phyloP scores from a whole-genome alignment of 2,113 vertebrate genomes.

The Epinephelus lanceolatus region DNA sequence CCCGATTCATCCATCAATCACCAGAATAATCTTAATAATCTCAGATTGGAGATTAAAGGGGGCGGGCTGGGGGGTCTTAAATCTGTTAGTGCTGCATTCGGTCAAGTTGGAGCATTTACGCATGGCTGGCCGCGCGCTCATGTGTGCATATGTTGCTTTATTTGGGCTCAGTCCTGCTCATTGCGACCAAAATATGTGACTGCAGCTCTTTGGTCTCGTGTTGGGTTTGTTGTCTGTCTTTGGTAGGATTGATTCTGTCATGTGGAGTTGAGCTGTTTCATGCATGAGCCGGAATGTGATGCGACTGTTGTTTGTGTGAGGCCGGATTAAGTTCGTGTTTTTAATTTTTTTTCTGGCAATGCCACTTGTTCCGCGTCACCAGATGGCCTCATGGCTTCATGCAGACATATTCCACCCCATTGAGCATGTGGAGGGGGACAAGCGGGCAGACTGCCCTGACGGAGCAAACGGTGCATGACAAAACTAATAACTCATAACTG shows the following conservation, averaged over 20 bases:
- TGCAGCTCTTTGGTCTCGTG: neutral
- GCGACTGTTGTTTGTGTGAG: slow-evolving; percentile 26
- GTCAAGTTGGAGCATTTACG: slow-evolving; percentile 48
- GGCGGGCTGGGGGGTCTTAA: neutral
- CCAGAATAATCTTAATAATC: slow-evolving; percentile 31
- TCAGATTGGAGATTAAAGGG: slow-evolving; percentile 40
- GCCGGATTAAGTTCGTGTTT: slow-evolving; percentile 65
- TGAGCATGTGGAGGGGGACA: slow-evolving; percentile 49
- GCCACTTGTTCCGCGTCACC: slow-evolving; percentile 78
- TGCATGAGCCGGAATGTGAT: slow-evolving; percentile 18
- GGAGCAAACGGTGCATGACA: slow-evolving; percentile 40
- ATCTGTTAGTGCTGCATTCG: slow-evolving; percentile 16
- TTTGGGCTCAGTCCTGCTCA: neutral
- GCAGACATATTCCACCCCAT: slow-evolving; percentile 56
- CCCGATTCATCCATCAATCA: slow-evolving; percentile 18
- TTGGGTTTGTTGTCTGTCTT: neutral
- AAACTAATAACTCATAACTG: slow-evolving; percentile 37
- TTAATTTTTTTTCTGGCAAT: slow-evolving; percentile 62
- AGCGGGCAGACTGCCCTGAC: slow-evolving; percentile 38
- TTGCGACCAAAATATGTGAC: slow-evolving; percentile 25
- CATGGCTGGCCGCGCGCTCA: slow-evolving; percentile 34
- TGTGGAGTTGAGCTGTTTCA: neutral
- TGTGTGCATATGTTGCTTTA: slow-evolving; percentile 14
- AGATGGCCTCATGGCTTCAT: slow-evolving; percentile 74
- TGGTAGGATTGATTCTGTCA: neutral